Base-by-base conservation (phyloP, 2,797 vertebrate species). In the Hozukius guyotensis region DNA sequence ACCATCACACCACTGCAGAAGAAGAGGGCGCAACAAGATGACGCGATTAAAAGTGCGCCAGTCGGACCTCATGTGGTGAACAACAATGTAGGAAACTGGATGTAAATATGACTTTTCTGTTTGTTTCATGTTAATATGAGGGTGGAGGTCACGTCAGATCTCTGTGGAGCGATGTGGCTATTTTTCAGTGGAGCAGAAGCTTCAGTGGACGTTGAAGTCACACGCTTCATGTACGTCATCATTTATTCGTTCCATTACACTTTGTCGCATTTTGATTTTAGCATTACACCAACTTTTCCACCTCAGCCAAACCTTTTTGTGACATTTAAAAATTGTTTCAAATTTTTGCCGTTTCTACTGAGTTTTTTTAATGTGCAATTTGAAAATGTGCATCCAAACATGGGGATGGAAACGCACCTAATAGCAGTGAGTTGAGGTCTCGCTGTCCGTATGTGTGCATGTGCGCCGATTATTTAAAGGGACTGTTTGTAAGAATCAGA, bases 381-480 rank as follows among this genome's bases (percentile, higher is more conserved):
- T 32, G 29, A 4, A 61, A 31, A 32, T 32, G 18, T 20, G 5
- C 16, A 60, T 60, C 9, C 9, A 32, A 3, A 32, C 27, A 61
- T 10, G 18, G 31, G 27, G 27, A n/a, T 4, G 29, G 29, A 32
- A 20, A 61, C 10, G 2, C 9, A 29, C 55, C 55, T 57, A 22
- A 12, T 18, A 36, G 16, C 38, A 27, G 62, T 72, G 13, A 66
- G 24, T 52, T 52, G 20, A 13, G 10, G 64, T 38, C 34, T 64
- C 4, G 3, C 49, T 49, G 25, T 49, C 36, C 32, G 31, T 42
- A 11, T 46, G 49, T 46, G 6, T n/a, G 32, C 1, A 24, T 52
- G 29, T 61, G 59, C 34, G 70, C 55, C n/a, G 49, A 63, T 85
- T 82, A 73, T 38, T 38, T 38, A 38, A 38, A 38, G 13, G 38